These are phyloP conservation scores for Liposcelis brunnea DNA, from an alignment of 2,888 invertebrate genomes.

Conservation along the genomic window DNA sequence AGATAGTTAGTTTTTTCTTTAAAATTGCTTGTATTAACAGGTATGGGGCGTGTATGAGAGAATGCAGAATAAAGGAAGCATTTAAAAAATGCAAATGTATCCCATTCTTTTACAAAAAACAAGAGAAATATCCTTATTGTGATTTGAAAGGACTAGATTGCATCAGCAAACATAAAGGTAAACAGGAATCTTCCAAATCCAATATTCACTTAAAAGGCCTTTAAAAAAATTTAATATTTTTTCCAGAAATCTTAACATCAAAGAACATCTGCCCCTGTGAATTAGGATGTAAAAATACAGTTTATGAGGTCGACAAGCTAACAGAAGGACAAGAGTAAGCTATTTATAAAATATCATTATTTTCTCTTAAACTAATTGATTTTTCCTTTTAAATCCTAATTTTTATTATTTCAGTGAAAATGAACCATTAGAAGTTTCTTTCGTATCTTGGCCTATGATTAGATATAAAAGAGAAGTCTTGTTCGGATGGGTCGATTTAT, in stretches of 20 bases:
- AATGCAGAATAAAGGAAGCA: slow-evolving; percentile 51
- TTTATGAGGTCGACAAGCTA: slow-evolving; percentile 57
- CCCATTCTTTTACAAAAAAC: slow-evolving; percentile 42
- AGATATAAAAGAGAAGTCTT: slow-evolving; percentile 62
- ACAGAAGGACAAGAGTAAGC: slow-evolving; percentile 38
- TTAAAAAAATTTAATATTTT: not conserved
- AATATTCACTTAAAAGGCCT: no score
- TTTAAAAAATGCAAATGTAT: slow-evolving; percentile 48
- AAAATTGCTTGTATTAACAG: not conserved
- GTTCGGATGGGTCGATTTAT: slow-evolving; percentile 68
- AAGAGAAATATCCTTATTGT: slow-evolving; percentile 39
- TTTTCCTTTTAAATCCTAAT: not conserved
- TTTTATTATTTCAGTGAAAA: no score
- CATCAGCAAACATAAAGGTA: slow-evolving; percentile 15
- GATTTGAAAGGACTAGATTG: slow-evolving; percentile 33
- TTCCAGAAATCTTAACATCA: slow-evolving; percentile 13
- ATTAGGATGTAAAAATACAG: slow-evolving; percentile 54
- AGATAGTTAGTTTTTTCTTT: not conserved
- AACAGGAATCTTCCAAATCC: no score
- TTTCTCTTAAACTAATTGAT: no score
- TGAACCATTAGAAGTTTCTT: slow-evolving; percentile 36
- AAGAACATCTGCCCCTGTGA: slow-evolving; percentile 48
- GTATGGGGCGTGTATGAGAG: slow-evolving; percentile 53
- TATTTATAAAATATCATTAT: no score
- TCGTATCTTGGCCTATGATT: slow-evolving; percentile 63